phyloP scores from a whole-genome alignment of 2,888 invertebrate species.

The Drosophila rubida region DNA sequence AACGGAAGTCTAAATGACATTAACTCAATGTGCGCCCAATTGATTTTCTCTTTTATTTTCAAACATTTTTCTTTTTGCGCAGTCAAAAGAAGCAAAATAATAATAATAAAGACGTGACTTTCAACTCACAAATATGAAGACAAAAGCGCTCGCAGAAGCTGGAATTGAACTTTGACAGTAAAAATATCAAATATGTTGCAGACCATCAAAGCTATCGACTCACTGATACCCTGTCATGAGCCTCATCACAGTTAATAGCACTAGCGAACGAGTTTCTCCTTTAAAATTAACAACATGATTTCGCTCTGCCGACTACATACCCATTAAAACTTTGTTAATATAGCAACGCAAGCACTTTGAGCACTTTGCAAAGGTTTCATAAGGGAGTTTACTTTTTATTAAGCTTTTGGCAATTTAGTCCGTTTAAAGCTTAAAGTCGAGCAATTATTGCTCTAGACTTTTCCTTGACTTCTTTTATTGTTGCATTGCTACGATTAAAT shows the following conservation, averaged over 20 bases:
- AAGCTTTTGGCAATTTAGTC: no score
- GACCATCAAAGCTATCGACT: neutral
- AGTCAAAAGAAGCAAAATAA: conserved; percentile 25
- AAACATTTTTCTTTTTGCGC: conserved; percentile 1
- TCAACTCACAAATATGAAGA: conserved; percentile 24
- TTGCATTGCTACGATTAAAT: conserved; percentile 4
- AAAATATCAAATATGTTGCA: conserved; percentile 17
- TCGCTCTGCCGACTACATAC: no score
- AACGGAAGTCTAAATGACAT: conserved; percentile 71
- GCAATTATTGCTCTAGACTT: neutral
- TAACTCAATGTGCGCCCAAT: conserved; percentile 71
- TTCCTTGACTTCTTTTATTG: neutral
- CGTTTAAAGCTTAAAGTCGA: no score
- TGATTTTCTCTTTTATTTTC: conserved; percentile 48
- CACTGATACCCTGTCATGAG: neutral
- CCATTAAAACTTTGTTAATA: conserved; percentile 17
- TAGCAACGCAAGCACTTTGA: conserved; percentile 25
- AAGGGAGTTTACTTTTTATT: no score
- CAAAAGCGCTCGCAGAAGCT: neutral
- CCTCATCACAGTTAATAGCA: no score
- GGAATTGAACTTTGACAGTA: neutral
- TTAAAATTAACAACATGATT: no score
- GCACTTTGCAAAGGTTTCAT: conserved; percentile 34
- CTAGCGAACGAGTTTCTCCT: no score
- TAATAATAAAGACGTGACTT: conserved; percentile 62